These are phyloP conservation scores for Drosophila novamexicana DNA, from an alignment of 1,140 invertebrate species.

Conservation along the genomic window DNA sequence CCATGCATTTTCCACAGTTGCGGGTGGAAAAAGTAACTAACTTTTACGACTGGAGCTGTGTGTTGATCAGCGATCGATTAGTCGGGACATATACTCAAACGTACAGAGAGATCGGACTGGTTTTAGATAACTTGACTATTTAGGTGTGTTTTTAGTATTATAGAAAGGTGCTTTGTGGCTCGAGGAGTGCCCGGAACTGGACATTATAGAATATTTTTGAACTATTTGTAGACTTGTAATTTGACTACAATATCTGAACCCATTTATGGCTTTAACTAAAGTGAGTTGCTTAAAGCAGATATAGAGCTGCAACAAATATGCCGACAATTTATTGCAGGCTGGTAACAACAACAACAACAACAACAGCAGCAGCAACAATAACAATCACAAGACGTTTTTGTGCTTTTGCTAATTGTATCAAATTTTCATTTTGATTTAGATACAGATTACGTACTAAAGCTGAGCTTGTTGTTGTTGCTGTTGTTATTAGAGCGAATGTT, in stretches of 20 bases:
- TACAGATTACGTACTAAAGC: conserved; percentile 42
- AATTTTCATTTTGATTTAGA: conserved; percentile 56
- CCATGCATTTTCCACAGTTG: too few species aligned
- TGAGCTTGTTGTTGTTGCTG: conserved; percentile 15
- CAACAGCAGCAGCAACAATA: conserved; percentile 1
- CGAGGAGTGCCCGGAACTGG: too few species aligned
- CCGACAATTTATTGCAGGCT: conserved; percentile 12
- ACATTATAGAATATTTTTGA: too few species aligned
- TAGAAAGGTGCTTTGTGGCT: too few species aligned
- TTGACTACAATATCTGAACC: neutral
- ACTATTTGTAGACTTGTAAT: too few species aligned
- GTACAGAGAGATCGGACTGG: too few species aligned
- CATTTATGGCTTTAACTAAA: conserved; percentile 1
- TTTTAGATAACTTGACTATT: too few species aligned
- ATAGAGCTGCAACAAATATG: conserved; percentile 1
- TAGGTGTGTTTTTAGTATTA: too few species aligned
- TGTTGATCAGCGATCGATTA: too few species aligned
- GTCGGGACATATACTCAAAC: too few species aligned
- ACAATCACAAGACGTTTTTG: conserved; percentile 33
- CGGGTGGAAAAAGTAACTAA: too few species aligned
- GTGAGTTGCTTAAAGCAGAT: neutral
- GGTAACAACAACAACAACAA: neutral
- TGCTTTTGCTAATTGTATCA: conserved; percentile 54
- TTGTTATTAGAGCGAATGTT: conserved; percentile 24
- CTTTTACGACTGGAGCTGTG: too few species aligned